Base-by-base conservation (phyloP, 2,113 vertebrate species). In the Castor canadensis region DNA sequence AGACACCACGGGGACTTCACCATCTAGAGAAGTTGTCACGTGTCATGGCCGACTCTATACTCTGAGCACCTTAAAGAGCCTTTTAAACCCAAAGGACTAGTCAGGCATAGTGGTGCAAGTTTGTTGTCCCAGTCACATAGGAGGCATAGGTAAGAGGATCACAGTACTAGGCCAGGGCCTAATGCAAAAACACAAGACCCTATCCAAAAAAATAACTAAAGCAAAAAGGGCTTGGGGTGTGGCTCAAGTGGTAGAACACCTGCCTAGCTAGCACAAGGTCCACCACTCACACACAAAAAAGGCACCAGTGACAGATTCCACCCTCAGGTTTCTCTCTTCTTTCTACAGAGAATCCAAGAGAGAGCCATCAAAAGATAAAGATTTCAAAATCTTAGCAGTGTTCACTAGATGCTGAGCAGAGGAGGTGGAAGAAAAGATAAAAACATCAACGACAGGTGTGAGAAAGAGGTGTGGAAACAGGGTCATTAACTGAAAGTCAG, bases 271-370 rank as follows among this genome's bases (percentile, higher is more conserved):
- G 58, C 58, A 60, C 22, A 60, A 26, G 5, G 58, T 28, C 54
- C 60, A 12, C 58, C 58, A 20, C 24, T 9, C 58, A 10, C 56
- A 10, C 56, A 58, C 58, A 60, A 26, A 60, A 32, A 45, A 54
- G 10, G 16, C 43, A 3, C 66, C 56, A 43, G 64, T 49, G 45
- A 94, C 45, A 97, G 89, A 75, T 38, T 52, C 47, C 43, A 62
- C 52, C 24, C 5, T 54, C 32, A 45, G 30, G n/a, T 83, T 88
- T 73, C 95, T 83, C 83, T 91, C 35, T 45, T 67, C 26, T 85
- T 32, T 95, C 80, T 80, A 58, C 45, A 87, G 84, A 92, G 64
- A 89, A 58, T 16, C 54, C 79, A 91, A 69, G 72, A 84, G 2
- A 89, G 28, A 85, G 3, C 35, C 67, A 52, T 54, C 69, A 30